phyloP scores from a whole-genome alignment of 92 coral and sea anemone species.

The Epizoanthus scotinus region DNA sequence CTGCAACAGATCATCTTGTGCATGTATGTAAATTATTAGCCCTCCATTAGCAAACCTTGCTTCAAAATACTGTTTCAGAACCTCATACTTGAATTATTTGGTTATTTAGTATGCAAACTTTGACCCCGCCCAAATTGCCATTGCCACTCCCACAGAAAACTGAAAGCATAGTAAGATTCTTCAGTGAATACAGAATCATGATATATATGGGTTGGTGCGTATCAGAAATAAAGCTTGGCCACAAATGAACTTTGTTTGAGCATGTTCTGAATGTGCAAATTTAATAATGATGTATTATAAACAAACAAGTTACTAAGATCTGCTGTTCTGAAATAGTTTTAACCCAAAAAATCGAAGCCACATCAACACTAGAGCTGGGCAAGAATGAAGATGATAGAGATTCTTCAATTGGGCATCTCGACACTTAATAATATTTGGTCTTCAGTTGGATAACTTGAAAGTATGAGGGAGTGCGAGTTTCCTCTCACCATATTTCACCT shows the following conservation, averaged over 20 bases:
- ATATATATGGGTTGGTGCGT: background rate
- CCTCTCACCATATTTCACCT: too few species aligned
- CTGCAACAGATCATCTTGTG: slow-evolving; percentile 1
- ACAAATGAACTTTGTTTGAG: slow-evolving; percentile 18
- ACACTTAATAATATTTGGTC: too few species aligned
- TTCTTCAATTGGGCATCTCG: too few species aligned
- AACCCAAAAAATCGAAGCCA: too few species aligned
- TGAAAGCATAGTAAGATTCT: slow-evolving; percentile 4
- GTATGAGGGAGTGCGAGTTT: too few species aligned
- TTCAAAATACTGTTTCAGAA: slow-evolving; percentile 16
- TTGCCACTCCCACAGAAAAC: slow-evolving; percentile 8
- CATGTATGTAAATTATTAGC: background rate
- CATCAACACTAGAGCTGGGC: too few species aligned
- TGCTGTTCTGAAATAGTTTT: too few species aligned
- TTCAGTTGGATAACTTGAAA: too few species aligned
- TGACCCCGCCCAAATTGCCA: slow-evolving; percentile 6
- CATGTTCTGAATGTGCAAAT: background rate
- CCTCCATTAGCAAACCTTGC: background rate
- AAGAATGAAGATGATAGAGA: too few species aligned
- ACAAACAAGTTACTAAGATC: too few species aligned
- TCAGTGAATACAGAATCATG: background rate
- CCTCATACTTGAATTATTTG: background rate
- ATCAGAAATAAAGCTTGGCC: slow-evolving; percentile 3
- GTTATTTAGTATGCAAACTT: slow-evolving; percentile 9
- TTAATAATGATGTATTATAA: too few species aligned